Base-by-base conservation (phyloP, 2,797 vertebrate genomes). In the Sarcophilus harrisii region DNA sequence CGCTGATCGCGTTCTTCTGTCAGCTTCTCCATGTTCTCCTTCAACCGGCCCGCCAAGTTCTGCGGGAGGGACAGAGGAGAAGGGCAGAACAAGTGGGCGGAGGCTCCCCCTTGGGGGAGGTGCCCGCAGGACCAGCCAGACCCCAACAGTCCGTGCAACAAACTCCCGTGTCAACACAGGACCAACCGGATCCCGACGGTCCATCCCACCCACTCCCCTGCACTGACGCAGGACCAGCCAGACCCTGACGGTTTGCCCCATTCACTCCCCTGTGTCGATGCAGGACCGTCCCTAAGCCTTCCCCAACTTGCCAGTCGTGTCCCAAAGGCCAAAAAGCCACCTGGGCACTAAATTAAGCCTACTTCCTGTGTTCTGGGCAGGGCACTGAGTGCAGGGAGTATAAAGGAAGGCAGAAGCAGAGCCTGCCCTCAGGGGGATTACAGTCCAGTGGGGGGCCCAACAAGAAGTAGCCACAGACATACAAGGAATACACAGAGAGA, bases 11-110 rank as follows among this genome's bases (percentile, higher is more conserved):
- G 99, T 97, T 99, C 99, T 98, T 99, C 99, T 0, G 99, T 99
- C 98, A 99, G 98, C 98, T 99, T 99, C 98, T 99, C 99, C 92
- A 99, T 99, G 98, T 99, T 99, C 98, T 99, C 99, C 98, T 99
- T 99, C 97, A 99, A 99, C 90, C 99, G 99, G 0, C 98, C 98
- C 96, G 99, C 99, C 97, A 99, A 98, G 98, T 98, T 99, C 99
- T 99, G 98, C 91, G 21, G 45, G 18, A 55, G 54, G 95, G 0
- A 55, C 18, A 1, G 12, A 0, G 3, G 30, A 96, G 92, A 90
- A 38, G 92, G 66, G 90, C 57, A 5, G 54, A 49, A 58, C 32
- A n/a, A 38, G 66, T 66, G 21, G 55, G 93, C 5, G 5, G 10
- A 92, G 32, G 96, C 10, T 29, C 59, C 30, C 29, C 10, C 58